Evolutionary conservation across 2,797 vertebrate species (phyloP).

Genomic region (Scolopax rusticola): DNA sequence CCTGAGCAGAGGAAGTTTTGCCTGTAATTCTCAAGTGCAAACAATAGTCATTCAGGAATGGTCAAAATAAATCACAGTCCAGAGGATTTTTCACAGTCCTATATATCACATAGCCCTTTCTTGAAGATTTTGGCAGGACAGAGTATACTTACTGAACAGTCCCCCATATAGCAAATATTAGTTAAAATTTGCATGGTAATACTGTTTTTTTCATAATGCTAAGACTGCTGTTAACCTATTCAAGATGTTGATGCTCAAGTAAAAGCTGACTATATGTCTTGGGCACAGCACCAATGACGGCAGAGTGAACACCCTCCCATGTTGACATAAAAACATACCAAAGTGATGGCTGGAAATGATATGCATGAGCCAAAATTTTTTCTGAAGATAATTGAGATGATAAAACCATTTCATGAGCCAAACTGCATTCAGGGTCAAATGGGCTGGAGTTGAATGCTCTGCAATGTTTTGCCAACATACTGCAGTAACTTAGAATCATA

Average conservation of each 20-base stretch:
- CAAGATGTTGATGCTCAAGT: background rate
- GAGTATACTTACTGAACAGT: background rate
- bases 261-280: background rate
- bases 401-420: background rate
- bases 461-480: background rate
- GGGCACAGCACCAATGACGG: background rate
- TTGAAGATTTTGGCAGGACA: background rate
- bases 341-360: background rate
- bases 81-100: background rate
- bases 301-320: background rate
- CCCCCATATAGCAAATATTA: background rate
- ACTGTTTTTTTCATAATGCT: background rate
- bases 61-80: background rate
- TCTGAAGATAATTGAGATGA: background rate
- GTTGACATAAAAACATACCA: background rate
- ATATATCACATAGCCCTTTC: rapidly evolving
- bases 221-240: background rate
- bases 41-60: background rate
- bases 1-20: background rate
- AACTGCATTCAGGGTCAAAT: background rate
- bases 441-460: background rate
- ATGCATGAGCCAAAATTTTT: background rate
- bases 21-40: background rate
- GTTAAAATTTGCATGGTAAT: background rate
- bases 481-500: background rate